A percentile compares a stretch with the other conserved stretches of the same genome.
phyloP scores from a whole-genome alignment of 2,888 invertebrate genomes.

The Sturmia bella region DNA sequence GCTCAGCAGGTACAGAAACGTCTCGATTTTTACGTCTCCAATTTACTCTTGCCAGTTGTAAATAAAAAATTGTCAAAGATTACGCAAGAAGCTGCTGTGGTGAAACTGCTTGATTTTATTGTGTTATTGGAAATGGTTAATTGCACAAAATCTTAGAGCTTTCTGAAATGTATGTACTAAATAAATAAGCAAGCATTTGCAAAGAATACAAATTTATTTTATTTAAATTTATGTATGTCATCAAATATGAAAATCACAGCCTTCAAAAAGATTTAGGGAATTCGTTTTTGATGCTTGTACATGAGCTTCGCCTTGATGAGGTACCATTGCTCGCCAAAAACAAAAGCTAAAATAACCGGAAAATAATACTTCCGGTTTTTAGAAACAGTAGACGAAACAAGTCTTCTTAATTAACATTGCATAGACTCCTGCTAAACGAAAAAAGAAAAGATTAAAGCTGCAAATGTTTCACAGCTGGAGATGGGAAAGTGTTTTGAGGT shows the following conservation, averaged over 20 bases:
- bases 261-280: neutral
- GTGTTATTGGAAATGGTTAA: too few relatives aligned
- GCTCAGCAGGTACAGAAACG: slow-evolving; percentile 71
- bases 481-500: slow-evolving; percentile 18
- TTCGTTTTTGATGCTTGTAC: neutral
- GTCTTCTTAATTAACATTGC: slow-evolving; percentile 27
- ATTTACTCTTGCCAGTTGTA: slow-evolving; percentile 53
- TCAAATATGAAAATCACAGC: neutral
- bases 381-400: slow-evolving; percentile 26
- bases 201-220: neutral
- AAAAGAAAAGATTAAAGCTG: neutral
- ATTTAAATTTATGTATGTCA: neutral
- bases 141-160: too few relatives aligned
- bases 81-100: neutral
- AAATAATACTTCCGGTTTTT: slow-evolving; percentile 46
- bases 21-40: slow-evolving; percentile 36
- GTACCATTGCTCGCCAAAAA: slow-evolving; percentile 40
- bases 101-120: too few relatives aligned
- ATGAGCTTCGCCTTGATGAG: slow-evolving; percentile 42
- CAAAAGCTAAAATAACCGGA: slow-evolving; percentile 45
- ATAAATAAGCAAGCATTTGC: neutral
- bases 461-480: slow-evolving; percentile 5
- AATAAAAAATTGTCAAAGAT: slow-evolving; percentile 66
- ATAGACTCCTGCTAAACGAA: slow-evolving; percentile 1
- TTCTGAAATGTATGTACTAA: too few relatives aligned